Evolutionary conservation across 2,113 vertebrate species (phyloP).

Genomic region (Mastomys coucha): DNA sequence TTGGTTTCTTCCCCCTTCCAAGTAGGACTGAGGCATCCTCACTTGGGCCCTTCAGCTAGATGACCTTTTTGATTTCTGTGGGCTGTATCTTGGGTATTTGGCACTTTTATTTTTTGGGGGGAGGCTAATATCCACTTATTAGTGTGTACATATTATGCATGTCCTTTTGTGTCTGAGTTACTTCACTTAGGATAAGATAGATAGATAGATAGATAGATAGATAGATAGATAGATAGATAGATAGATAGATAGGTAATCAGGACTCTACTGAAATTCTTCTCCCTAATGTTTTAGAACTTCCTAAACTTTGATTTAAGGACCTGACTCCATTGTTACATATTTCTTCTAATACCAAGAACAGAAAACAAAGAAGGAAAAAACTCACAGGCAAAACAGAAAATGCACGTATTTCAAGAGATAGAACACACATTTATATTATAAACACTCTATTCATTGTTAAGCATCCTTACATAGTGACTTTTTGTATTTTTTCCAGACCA

Average conservation of each 20-base stretch:
- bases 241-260: background rate
- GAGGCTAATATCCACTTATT: too few relatives aligned
- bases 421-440: constrained; percentile 38
- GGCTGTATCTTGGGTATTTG: too few relatives aligned
- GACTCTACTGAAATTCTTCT: background rate
- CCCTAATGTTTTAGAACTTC: background rate
- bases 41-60: too few relatives aligned
- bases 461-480: constrained; percentile 43
- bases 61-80: too few relatives aligned
- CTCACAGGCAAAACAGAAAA: constrained; percentile 11
- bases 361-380: background rate
- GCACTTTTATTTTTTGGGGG: too few relatives aligned
- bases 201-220: background rate
- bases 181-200: too few relatives aligned
- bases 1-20: too few relatives aligned
- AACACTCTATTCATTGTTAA: constrained; percentile 25
- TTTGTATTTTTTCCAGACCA: constrained; percentile 57
- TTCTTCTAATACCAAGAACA: background rate
- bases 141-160: too few relatives aligned
- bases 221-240: too few relatives aligned
- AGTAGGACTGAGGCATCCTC: too few relatives aligned
- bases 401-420: constrained; percentile 26
- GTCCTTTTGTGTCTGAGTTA: too few relatives aligned
- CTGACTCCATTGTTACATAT: background rate
- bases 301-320: background rate